A percentile compares a stretch with the other conserved stretches of the same genome.
Conservation (phyloP, 2,797 vertebrate species). For the Xenentodon cancila region DNA sequence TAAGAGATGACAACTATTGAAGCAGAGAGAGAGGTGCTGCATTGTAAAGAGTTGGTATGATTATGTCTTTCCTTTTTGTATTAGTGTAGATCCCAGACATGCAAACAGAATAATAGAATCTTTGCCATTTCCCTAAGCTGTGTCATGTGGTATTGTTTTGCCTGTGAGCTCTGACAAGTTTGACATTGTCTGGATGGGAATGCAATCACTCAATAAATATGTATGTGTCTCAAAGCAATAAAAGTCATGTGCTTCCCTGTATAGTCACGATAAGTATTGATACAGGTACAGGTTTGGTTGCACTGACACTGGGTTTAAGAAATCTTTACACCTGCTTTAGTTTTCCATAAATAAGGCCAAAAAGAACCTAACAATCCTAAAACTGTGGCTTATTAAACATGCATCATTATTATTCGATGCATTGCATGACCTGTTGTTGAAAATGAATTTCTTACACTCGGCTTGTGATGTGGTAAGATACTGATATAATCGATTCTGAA, state of each 20-base stretch:
- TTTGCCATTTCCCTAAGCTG: conserved; percentile 65
- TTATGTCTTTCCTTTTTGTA: conserved; percentile 47
- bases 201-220: conserved; percentile 71
- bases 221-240: conserved; percentile 67
- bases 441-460: conserved; percentile 18
- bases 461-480: conserved; percentile 7
- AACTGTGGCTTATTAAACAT: not conserved
- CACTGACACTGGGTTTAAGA: conserved; percentile 15
- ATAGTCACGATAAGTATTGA: conserved; percentile 65
- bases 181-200: conserved; percentile 64
- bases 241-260: conserved; percentile 59
- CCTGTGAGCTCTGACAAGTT: conserved; percentile 69
- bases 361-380: not conserved
- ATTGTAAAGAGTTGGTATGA: conserved; percentile 36
- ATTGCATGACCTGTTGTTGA: conserved; percentile 15
- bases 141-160: conserved; percentile 74
- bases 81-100: conserved; percentile 57
- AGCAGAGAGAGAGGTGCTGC: conserved; percentile 45
- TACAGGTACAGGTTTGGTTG: conserved; percentile 42
- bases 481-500: conserved; percentile 20
- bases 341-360: conserved; percentile 2
- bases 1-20: conserved; percentile 63
- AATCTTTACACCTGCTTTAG: conserved; percentile 25
- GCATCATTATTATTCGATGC: conserved; percentile 11
- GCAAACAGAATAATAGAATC: conserved; percentile 69